Evolutionary conservation across 2,888 invertebrate species (phyloP).

Genomic region (Drosophila mimica): DNA sequence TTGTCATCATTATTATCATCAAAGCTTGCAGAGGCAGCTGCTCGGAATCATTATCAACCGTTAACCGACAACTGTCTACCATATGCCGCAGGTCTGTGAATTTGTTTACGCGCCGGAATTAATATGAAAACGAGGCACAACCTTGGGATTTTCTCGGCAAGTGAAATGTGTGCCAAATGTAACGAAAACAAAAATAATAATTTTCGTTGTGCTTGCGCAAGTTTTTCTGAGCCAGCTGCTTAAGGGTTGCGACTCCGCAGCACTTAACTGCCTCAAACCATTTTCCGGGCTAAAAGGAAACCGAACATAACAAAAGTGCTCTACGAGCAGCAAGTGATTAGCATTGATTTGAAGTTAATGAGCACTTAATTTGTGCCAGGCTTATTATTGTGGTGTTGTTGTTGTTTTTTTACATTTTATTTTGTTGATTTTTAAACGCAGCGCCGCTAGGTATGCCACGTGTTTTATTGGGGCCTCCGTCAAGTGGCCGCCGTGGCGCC

Average conservation of each 20-base stretch:
- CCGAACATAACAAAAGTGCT: conserved; percentile 2
- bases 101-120: conserved; percentile 60
- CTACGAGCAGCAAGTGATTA: conserved; percentile 64
- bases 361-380: conserved; percentile 65
- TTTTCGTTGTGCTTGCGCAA: conserved; percentile 23
- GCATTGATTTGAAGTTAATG: conserved; percentile 78
- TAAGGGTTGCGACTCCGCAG: conserved; percentile 7
- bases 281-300: conserved; percentile 3
- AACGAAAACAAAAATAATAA: conserved; percentile 30
- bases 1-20: conserved; percentile 35
- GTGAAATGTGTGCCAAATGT: background rate
- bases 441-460: conserved; percentile 68
- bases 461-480: conserved; percentile 43
- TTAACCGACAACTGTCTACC: conserved; percentile 30
- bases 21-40: conserved; percentile 35
- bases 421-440: conserved; percentile 21
- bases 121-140: conserved; percentile 34
- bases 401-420: background rate
- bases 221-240: background rate
- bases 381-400: conserved; percentile 15
- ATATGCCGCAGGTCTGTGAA: conserved; percentile 57
- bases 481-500: conserved; percentile 41
- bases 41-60: conserved; percentile 47
- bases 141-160: background rate
- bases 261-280: conserved; percentile 15